A percentile compares a stretch with the other conserved stretches of the same genome.
These are phyloP conservation scores for Urocitellus parryii DNA, from an alignment of 2,113 vertebrate genomes.

Conservation along the genomic window DNA sequence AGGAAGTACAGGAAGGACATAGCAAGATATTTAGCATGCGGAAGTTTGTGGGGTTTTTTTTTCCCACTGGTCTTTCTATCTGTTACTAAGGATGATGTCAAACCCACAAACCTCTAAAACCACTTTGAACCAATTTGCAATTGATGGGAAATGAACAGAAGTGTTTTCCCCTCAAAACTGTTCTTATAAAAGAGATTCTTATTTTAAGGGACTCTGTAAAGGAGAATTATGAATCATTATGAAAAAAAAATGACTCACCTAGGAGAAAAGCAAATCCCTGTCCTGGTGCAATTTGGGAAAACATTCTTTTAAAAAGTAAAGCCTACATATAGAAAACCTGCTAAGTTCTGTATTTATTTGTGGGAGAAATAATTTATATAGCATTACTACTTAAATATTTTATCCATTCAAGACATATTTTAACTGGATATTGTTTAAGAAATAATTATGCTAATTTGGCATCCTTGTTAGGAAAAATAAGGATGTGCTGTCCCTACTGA, in stretches of 20 bases:
- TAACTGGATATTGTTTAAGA: background rate
- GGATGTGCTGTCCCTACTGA: background rate
- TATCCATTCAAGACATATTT: background rate
- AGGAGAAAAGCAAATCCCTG: constrained; percentile 8
- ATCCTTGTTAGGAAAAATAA: background rate
- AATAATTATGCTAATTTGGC: constrained; percentile 15
- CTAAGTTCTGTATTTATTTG: background rate
- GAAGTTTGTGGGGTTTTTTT: background rate
- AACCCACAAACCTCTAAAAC: background rate
- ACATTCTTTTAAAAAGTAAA: constrained; percentile 12
- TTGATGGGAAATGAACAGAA: constrained; percentile 27
- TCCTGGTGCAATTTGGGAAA: background rate
- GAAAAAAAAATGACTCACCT: constrained; percentile 49
- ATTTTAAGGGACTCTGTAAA: constrained; percentile 48
- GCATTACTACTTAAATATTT: background rate
- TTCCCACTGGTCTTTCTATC: background rate
- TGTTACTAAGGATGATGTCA: background rate
- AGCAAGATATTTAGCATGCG: background rate
- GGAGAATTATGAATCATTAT: constrained; percentile 52
- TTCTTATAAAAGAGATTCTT: constrained; percentile 33
- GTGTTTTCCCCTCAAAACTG: background rate
- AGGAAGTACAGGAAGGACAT: background rate
- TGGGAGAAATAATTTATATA: constrained; percentile 16
- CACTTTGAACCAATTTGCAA: constrained; percentile 44
- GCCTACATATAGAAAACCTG: background rate